Evolutionary conservation across 2,888 invertebrate species (phyloP), one percentile per base, ranked within the genome.

Genomic region (Lasioglossum vierecki): DNA sequence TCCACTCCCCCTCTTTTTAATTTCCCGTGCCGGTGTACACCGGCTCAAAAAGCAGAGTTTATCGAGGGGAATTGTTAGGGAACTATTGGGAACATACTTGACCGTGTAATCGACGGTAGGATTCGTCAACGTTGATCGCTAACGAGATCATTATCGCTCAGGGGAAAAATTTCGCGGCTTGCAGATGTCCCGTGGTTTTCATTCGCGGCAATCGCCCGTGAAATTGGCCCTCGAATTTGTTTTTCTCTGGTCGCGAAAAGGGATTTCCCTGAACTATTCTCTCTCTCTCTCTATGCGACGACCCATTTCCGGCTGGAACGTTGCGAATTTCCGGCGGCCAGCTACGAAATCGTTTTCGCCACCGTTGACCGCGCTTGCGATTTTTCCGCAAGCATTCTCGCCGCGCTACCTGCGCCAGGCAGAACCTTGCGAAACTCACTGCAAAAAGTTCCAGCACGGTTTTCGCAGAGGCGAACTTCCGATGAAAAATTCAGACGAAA

Each of bases 181-280:
- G 4, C 15, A 3, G 2, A 3, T 22, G n/a, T 35, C 18, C 18
- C 9, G 39, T 1, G 39, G 22, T 68, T 39, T n/a, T 68, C 46
- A 46, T 18, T 15, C 4, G 15, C 44, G 8, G 78, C 73, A 84
- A 79, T 84, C 74, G 53, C 44, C 70, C 84, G 78, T 75, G 79
- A 84, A 84, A 84, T 84, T 84, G 84, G 77, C 3, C 66, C 18
- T 60, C 30, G 49, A 78, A 84, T 84, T 78, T 84, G 84, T 71
- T 78, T 57, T 60, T 63, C 63, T 15, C 72, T 13, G 30, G 0
- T 15, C 5, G 15, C 53, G 3, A 9, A 22, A 30, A 44, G 41
- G 74, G 60, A 30, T 68, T 57, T 46, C 63, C 79, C 53, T 30
- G 78, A 41, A 72, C 57, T 44, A 13, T 5, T 13, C 5, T n/a